Percentiles rank a stretch among this genome's conserved stretches.
Conservation (phyloP, 2,888 invertebrate genomes). For the Beris morrisii region DNA sequence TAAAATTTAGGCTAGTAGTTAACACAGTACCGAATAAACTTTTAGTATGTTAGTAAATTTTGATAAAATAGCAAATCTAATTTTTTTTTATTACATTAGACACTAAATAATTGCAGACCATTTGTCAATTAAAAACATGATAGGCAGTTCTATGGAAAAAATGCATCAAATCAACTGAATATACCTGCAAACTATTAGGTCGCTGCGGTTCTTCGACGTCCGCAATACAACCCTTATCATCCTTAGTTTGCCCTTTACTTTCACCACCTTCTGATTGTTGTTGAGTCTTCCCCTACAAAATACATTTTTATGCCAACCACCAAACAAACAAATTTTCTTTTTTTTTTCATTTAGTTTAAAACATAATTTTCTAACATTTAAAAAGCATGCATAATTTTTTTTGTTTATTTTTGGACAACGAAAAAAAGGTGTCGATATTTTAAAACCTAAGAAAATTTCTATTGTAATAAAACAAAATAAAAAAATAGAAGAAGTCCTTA, state of each 20-base stretch:
- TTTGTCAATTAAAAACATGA: neutral
- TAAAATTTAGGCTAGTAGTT: too few species aligned
- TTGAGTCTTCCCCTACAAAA: constrained; percentile 44
- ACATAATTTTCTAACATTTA: constrained; percentile 9
- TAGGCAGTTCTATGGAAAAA: too few species aligned
- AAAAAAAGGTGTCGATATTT: constrained; percentile 17
- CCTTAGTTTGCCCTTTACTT: constrained; percentile 41
- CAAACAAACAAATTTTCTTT: constrained; percentile 16
- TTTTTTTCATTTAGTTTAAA: neutral
- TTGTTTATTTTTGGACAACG: constrained; percentile 12
- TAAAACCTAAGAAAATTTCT: constrained; percentile 16
- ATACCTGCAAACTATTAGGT: constrained; percentile 42
- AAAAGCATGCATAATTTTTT: constrained; percentile 33
- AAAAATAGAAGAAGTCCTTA: constrained; percentile 37
- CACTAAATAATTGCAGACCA: too few species aligned
- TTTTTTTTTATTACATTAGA: constrained; percentile 3
- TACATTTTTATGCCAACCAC: constrained; percentile 34
- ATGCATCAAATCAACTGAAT: neutral
- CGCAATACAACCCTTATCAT: constrained; percentile 39
- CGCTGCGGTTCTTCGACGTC: constrained; percentile 40
- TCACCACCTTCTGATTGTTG: constrained; percentile 41
- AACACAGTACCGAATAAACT: too few species aligned
- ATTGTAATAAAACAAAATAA: constrained; percentile 14
- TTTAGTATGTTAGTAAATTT: constrained; percentile 2
- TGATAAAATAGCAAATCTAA: neutral